These are phyloP conservation scores for Merops nubicus DNA, from an alignment of 2,113 vertebrate species.

Conservation along the genomic window DNA sequence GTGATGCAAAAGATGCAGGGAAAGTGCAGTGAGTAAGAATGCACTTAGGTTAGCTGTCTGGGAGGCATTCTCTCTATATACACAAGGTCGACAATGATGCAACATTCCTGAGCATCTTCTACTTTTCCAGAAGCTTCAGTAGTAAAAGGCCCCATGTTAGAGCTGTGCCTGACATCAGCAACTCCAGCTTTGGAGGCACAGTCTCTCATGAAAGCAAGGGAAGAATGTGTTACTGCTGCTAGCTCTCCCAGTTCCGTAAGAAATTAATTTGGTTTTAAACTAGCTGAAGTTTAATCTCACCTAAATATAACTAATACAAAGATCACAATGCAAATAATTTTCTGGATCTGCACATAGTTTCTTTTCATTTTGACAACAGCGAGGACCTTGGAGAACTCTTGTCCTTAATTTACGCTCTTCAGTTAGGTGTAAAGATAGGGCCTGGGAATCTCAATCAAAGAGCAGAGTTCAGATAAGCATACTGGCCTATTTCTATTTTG, in stretches of 20 bases:
- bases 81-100: not conserved
- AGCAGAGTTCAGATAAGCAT: not conserved
- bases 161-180: not conserved
- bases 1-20: not conserved
- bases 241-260: not conserved
- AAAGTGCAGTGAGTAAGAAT: not conserved
- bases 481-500: not conserved
- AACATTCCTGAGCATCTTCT: not conserved
- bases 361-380: not conserved
- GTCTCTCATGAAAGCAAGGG: not conserved
- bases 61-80: not conserved
- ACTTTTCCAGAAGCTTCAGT: not conserved
- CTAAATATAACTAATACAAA: not conserved
- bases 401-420: not conserved
- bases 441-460: not conserved
- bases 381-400: not conserved
- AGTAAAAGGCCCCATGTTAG: not conserved
- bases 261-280: not conserved
- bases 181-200: not conserved
- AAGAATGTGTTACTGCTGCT: not conserved
- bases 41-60: not conserved
- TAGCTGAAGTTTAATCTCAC: not conserved
- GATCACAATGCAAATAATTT: not conserved
- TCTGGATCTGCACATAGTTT: not conserved
- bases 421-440: not conserved